Evolutionary conservation across 2,113 vertebrate species (phyloP).

Genomic region (Donacobius atricapilla): DNA sequence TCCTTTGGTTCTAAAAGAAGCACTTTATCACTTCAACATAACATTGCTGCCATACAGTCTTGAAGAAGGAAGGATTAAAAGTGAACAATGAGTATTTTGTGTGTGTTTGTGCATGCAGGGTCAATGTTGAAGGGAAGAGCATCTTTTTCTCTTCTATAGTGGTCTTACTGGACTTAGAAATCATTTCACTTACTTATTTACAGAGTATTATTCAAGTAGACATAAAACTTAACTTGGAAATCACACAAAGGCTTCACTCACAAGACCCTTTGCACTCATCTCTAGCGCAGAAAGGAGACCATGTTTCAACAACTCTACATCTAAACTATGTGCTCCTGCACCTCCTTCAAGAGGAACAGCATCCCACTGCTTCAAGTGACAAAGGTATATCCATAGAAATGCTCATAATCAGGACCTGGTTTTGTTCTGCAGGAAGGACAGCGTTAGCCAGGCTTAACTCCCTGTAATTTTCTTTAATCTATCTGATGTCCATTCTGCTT

Average conservation of each 20-base stretch:
- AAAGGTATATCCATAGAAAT: neutral
- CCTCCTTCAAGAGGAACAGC: neutral
- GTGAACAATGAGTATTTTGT: neutral
- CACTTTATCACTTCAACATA: neutral
- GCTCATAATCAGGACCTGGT: neutral
- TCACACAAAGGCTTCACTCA: neutral
- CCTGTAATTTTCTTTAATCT: neutral
- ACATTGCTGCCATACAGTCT: neutral
- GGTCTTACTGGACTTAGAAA: neutral
- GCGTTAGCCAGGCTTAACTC: neutral
- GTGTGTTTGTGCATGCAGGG: fast-evolving
- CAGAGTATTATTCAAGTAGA: neutral
- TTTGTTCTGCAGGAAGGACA: neutral
- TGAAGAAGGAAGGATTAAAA: neutral
- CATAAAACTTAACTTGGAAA: neutral
- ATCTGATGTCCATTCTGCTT: neutral
- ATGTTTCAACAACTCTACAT: neutral
- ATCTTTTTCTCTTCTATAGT: neutral
- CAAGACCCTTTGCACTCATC: neutral
- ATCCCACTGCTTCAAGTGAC: neutral
- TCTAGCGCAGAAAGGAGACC: neutral
- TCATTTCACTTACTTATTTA: neutral
- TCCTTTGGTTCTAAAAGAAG: neutral
- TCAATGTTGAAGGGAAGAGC: neutral
- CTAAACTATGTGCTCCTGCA: neutral